Base-by-base conservation (phyloP, 2,888 invertebrate genomes). In the Ametastegia equiseti region DNA sequence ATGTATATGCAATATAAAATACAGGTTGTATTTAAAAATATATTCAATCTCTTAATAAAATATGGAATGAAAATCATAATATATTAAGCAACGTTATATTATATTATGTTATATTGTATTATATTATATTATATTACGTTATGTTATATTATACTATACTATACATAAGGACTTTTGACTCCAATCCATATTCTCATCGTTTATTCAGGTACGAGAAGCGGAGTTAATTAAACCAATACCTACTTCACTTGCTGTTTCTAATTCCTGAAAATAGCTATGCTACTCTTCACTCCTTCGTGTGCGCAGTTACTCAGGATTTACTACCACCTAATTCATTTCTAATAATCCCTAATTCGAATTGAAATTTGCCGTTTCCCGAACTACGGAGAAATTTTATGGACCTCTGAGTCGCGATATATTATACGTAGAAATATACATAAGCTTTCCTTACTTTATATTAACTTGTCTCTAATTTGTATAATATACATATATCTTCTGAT, bases 201-300 rank as follows among this genome's bases (percentile, higher is more conserved):
- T n/a, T 54, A 54, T 54, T 75, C 75, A 75, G 75, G 75, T 75
- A 75, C 75, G 33, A 75, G 75, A 75, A 75, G 75, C 54, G 75
- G 54, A 54, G 50, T 23, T 75, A 75, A 7, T 54, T 19, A 54
- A 54, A 27, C n/a, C 6, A 71, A 39, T 47, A 27, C 19, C 19
- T 71, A 30, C 27, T 11, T 45, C 47, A 71, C 4, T 71, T 27
- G 30, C 27, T 27, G 47, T 47, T 11, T 47, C 15, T 71, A 47
- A 27, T 23, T 27, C 47, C 42, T 47, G 71, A 47, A 23, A 71
- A 71, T 71, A 71, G 27, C 19, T 15, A 13, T 30, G 6, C 45
- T 19, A 65, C 33, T 23, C 39, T 39, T 47, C n/a, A 27, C 15
- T 71, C 15, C 30, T 30, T n/a, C 30, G 15, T 71, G 71, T 71